Conservation (phyloP, 1,140 invertebrate genomes). For the Hylyphantes graminicola region DNA sequence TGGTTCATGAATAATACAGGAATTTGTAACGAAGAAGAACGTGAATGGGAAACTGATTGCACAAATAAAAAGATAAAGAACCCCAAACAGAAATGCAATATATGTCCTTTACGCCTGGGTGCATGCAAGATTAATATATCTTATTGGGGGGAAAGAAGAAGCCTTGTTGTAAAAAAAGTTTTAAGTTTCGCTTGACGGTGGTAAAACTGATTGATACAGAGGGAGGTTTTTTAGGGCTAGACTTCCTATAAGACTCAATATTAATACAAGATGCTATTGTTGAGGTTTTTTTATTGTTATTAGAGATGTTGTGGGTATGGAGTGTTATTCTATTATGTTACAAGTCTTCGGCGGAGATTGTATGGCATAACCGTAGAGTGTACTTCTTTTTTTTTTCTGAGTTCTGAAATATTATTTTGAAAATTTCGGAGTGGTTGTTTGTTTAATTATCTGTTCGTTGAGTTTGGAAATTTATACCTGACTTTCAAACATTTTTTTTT, state of each 20-base stretch:
- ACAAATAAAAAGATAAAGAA: slow-evolving; percentile 7
- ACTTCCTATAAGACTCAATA: slow-evolving; percentile 14
- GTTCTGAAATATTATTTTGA: neutral
- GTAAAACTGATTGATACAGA: slow-evolving; percentile 52
- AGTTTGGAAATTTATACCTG: slow-evolving; percentile 13
- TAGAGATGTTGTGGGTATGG: neutral
- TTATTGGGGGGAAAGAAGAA: slow-evolving; percentile 3
- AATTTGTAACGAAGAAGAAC: neutral
- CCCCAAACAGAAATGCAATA: slow-evolving; percentile 42
- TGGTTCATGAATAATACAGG: slow-evolving; percentile 34
- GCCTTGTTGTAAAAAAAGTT: slow-evolving; percentile 21
- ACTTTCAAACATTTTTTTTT: neutral
- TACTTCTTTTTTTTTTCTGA: slow-evolving; percentile 1
- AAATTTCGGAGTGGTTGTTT: slow-evolving; percentile 17
- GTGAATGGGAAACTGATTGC: neutral
- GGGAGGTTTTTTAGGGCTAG: slow-evolving; percentile 14
- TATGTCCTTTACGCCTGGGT: slow-evolving; percentile 22
- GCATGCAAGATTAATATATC: slow-evolving; percentile 49
- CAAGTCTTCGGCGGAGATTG: neutral
- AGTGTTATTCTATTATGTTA: slow-evolving; percentile 32
- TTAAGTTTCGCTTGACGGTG: slow-evolving; percentile 45
- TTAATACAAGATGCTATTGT: slow-evolving; percentile 7
- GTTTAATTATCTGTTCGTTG: slow-evolving; percentile 7
- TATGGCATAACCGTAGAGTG: neutral
- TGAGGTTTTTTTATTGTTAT: neutral